Conservation (phyloP, 2,113 vertebrate genomes). For the Strigops habroptila region DNA sequence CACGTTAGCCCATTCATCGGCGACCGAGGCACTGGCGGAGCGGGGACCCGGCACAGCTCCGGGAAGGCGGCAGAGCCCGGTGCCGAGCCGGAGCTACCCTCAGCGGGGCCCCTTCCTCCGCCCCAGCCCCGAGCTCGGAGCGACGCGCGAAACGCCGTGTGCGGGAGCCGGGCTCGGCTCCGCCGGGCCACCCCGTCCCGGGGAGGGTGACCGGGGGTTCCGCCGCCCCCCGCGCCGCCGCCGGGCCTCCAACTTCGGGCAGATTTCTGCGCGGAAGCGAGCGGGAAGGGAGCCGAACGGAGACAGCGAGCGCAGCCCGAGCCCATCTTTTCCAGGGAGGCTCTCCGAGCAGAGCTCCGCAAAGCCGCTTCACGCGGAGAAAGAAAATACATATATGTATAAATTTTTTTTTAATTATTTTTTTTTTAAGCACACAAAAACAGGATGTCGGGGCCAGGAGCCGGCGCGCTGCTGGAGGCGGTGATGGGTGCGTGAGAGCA, state of each 20-base stretch:
- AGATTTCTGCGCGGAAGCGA: neutral
- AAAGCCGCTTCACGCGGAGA: neutral
- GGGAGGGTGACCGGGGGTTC: neutral
- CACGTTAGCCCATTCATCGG: conserved; percentile 4
- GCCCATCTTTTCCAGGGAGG: neutral
- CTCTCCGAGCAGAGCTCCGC: neutral
- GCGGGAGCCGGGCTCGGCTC: neutral
- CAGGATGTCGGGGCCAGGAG: conserved; percentile 51
- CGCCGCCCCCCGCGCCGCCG: neutral
- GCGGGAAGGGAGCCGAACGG: neutral
- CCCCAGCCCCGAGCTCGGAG: neutral
- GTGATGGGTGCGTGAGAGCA: conserved; percentile 4
- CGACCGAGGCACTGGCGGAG: neutral
- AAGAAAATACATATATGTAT: neutral
- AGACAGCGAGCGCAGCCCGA: neutral
- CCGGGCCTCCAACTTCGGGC: neutral
- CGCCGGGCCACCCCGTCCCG: neutral
- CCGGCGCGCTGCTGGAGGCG: conserved; percentile 9
- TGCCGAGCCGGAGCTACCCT: neutral
- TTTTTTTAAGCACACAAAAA: conserved; percentile 27
- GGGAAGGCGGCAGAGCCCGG: neutral
- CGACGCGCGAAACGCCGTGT: neutral
- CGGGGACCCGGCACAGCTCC: neutral
- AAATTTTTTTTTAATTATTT: no score
- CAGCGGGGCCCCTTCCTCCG: neutral